Conservation (phyloP, 2,888 invertebrate species). For the Papilio demoleus region DNA sequence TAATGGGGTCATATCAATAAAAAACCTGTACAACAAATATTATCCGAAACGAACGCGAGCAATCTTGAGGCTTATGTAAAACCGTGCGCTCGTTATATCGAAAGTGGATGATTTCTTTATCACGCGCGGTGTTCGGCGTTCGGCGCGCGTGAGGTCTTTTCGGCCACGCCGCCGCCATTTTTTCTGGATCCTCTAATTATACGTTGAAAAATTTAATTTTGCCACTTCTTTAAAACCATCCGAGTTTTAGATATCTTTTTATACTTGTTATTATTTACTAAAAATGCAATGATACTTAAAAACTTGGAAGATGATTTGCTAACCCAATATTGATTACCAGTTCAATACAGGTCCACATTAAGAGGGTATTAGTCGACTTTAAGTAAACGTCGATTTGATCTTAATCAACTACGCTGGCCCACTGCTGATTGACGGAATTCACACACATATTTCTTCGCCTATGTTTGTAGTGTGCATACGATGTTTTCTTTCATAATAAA, state of each 20-base stretch:
- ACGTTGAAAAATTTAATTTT: constrained; percentile 27
- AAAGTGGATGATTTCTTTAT: constrained; percentile 76
- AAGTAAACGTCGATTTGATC: too few species aligned
- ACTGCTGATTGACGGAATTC: too few species aligned
- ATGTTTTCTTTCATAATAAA: too few species aligned
- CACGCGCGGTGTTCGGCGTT: constrained; percentile 47
- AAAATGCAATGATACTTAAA: neutral
- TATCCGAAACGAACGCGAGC: constrained; percentile 32
- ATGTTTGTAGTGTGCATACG: too few species aligned
- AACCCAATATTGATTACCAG: too few species aligned
- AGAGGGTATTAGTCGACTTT: too few species aligned
- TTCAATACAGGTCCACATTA: too few species aligned
- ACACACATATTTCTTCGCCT: too few species aligned
- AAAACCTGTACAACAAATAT: constrained; percentile 11
- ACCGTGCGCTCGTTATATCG: constrained; percentile 64
- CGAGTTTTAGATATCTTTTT: constrained; percentile 1
- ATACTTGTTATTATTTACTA: neutral
- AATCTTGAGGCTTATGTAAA: constrained; percentile 49
- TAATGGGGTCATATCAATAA: neutral
- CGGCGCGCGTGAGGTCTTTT: constrained; percentile 72
- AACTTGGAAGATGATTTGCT: neutral
- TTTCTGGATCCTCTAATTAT: constrained; percentile 26
- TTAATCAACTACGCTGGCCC: too few species aligned
- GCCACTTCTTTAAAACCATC: constrained; percentile 24
- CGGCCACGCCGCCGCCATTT: constrained; percentile 42